Conservation (phyloP, 2,888 invertebrate species). For the Harpalus rubripes region DNA sequence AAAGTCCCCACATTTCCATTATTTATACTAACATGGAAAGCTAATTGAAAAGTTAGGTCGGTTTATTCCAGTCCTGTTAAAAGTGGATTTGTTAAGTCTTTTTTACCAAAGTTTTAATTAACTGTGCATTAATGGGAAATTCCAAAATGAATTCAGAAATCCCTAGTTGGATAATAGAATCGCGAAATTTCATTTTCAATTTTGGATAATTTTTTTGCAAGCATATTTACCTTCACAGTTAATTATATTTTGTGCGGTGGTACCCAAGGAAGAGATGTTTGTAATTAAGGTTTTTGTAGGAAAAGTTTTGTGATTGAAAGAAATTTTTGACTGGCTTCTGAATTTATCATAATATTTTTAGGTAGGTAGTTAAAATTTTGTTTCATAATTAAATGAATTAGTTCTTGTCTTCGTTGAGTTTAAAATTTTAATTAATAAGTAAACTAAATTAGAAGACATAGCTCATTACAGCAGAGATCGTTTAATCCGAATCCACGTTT, state of each 20-base stretch:
- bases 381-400: too few species aligned
- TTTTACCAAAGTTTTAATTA: conserved; percentile 25
- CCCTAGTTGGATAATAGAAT: conserved; percentile 13
- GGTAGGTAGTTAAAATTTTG: too few species aligned
- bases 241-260: background rate
- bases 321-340: background rate
- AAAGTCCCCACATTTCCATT: conserved; percentile 28
- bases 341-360: background rate
- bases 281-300: background rate
- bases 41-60: conserved; percentile 28
- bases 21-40: conserved; percentile 13
- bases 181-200: conserved; percentile 19
- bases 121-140: conserved; percentile 14
- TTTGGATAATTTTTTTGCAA: conserved; percentile 19
- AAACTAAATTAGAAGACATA: too few species aligned
- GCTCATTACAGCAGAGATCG: too few species aligned
- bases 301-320: background rate
- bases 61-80: background rate
- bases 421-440: too few species aligned
- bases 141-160: conserved; percentile 17
- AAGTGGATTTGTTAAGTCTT: conserved; percentile 16
- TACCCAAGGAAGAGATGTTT: background rate
- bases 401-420: too few species aligned
- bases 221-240: background rate
- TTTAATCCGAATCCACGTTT: too few species aligned